Evolutionary conservation across 37 sponge, comb jelly and placozoan genomes (phyloP).

Genomic region (Diacarnus erythraeanus): DNA sequence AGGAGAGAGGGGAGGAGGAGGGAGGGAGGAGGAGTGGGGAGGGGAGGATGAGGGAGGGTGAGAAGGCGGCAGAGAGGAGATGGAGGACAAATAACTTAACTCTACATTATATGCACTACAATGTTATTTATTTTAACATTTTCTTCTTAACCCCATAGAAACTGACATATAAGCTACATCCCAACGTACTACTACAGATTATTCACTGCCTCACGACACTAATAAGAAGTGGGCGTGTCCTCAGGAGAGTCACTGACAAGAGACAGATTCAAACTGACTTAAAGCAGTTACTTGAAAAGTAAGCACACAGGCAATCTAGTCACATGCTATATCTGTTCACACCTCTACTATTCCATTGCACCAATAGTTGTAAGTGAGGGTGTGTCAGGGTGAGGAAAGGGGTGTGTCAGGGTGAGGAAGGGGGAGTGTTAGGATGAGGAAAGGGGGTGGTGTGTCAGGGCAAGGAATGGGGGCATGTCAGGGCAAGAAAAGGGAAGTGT

Average conservation of each 20-base stretch:
- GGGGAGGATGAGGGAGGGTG: neutral
- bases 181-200: constrained; percentile 8
- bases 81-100: neutral
- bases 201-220: constrained; percentile 5
- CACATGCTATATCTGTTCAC: neutral
- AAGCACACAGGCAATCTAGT: too few species aligned
- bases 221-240: neutral
- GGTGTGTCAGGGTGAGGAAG: neutral
- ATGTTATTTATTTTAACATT: too few species aligned
- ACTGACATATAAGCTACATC: constrained; percentile 28
- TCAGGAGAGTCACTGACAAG: neutral
- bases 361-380: neutral
- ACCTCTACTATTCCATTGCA: neutral
- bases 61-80: too few species aligned
- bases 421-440: too few species aligned
- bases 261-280: neutral
- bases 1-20: neutral
- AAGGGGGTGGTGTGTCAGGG: too few species aligned
- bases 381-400: neutral
- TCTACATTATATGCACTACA: too few species aligned
- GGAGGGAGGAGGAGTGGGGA: neutral
- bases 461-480: too few species aligned
- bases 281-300: constrained; percentile 9
- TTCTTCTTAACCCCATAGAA: too few species aligned
- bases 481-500: too few species aligned